Evolutionary conservation across 2,888 invertebrate genomes (phyloP).

Genomic region (Ectemnius cavifrons): DNA sequence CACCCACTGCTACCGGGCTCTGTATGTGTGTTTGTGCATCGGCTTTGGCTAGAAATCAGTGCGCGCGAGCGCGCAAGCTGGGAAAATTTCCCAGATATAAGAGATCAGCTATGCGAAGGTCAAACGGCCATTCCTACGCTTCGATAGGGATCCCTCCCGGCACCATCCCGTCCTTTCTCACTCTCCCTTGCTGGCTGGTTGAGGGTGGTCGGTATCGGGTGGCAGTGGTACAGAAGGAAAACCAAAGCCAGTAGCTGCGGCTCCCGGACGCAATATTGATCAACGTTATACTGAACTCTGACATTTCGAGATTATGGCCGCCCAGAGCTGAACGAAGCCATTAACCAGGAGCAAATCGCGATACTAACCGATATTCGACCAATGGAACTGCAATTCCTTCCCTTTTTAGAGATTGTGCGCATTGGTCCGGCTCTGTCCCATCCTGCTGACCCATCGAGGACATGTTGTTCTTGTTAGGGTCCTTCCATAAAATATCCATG

Average conservation of each 20-base stretch:
- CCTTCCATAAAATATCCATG: constrained; percentile 3
- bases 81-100: constrained; percentile 12
- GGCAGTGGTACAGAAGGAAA: constrained; percentile 19
- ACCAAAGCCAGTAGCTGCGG: constrained; percentile 30
- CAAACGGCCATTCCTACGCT: constrained; percentile 25
- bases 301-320: constrained; percentile 49
- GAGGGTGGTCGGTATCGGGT: constrained; percentile 12
- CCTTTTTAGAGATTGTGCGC: not conserved
- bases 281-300: constrained; percentile 54
- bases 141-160: not conserved
- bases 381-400: not conserved
- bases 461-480: not conserved
- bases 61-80: constrained; percentile 17
- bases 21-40: constrained; percentile 7
- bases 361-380: too few species aligned
- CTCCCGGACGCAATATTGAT: constrained; percentile 51
- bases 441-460: not conserved
- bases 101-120: constrained; percentile 34
- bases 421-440: not conserved
- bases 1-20: not conserved
- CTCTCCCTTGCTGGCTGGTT: too few species aligned
- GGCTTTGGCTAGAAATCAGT: constrained; percentile 36
- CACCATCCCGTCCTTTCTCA: not conserved
- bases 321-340: constrained; percentile 20
- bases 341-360: not conserved